Conservation (phyloP, 2,888 invertebrate species). For the Terebella lapidaria region DNA sequence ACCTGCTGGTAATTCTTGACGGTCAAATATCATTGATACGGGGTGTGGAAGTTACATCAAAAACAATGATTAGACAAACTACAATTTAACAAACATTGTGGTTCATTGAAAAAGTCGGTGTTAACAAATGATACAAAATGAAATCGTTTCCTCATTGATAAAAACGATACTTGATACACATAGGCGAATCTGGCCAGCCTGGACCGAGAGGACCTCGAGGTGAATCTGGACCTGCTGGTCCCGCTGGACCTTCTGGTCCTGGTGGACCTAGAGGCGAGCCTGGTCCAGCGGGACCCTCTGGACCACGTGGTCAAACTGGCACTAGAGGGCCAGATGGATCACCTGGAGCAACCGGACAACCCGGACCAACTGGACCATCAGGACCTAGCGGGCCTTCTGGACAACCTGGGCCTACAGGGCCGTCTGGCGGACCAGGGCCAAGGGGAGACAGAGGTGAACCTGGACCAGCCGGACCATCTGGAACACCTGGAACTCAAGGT, state of each 20-base stretch:
- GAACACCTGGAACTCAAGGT: too few relatives aligned
- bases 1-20: slow-evolving; percentile 2
- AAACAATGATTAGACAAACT: too few relatives aligned
- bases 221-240: slow-evolving; percentile 10
- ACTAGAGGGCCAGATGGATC: slow-evolving; percentile 5
- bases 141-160: too few relatives aligned
- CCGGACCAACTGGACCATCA: slow-evolving; percentile 7
- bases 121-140: too few relatives aligned
- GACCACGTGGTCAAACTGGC: slow-evolving; percentile 19
- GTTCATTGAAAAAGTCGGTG: too few relatives aligned
- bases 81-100: too few relatives aligned
- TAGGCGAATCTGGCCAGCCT: slow-evolving; percentile 55
- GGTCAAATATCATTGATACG: too few relatives aligned
- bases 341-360: slow-evolving; percentile 1
- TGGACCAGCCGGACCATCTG: slow-evolving; percentile 5
- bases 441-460: slow-evolving; percentile 4
- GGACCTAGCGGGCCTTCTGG: slow-evolving; percentile 9
- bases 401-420: slow-evolving; percentile 3
- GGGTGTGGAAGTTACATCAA: slow-evolving; percentile 64
- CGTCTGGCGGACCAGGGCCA: slow-evolving; percentile 4
- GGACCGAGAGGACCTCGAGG: slow-evolving; percentile 14
- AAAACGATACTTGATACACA: too few relatives aligned
- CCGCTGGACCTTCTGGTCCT: slow-evolving; percentile 11
- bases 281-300: slow-evolving; percentile 19
- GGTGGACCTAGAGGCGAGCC: slow-evolving; percentile 11